Percentiles rank a stretch among this genome's conserved stretches.
These are phyloP conservation scores for Mastomys natalensis DNA, from an alignment of 2,113 vertebrate genomes.

Conservation along the genomic window DNA sequence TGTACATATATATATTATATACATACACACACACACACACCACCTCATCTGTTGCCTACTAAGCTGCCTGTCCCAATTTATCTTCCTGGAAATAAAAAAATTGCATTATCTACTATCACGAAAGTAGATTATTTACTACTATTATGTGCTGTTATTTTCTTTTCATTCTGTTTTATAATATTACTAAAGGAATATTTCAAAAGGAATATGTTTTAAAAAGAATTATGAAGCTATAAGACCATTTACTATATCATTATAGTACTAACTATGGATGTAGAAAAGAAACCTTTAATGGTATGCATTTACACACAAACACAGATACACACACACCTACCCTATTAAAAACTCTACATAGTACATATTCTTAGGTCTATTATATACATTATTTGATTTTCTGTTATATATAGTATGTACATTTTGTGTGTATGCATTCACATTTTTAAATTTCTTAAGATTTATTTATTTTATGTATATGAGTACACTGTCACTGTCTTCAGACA, in stretches of 20 bases:
- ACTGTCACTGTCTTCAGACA: too few relatives aligned
- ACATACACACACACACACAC: too few relatives aligned
- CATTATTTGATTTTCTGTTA: neutral
- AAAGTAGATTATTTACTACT: neutral
- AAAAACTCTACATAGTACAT: neutral
- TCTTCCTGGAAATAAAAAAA: neutral
- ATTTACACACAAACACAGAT: neutral
- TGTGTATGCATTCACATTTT: neutral
- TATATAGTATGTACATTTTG: neutral
- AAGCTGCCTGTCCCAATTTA: neutral
- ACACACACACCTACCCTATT: neutral
- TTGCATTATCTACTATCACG: neutral
- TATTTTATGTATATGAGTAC: too few relatives aligned
- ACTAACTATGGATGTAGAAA: neutral
- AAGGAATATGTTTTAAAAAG: neutral
- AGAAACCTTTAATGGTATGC: neutral
- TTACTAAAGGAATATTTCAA: neutral
- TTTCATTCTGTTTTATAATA: neutral
- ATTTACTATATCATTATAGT: neutral
- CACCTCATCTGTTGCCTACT: neutral
- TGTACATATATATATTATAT: neutral
- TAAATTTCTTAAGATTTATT: neutral
- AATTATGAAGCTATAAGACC: neutral
- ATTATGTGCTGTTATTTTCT: neutral
- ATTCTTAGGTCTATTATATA: neutral